Base-by-base conservation (phyloP, 2,797 vertebrate species). In the Amphiprion clarkii region DNA sequence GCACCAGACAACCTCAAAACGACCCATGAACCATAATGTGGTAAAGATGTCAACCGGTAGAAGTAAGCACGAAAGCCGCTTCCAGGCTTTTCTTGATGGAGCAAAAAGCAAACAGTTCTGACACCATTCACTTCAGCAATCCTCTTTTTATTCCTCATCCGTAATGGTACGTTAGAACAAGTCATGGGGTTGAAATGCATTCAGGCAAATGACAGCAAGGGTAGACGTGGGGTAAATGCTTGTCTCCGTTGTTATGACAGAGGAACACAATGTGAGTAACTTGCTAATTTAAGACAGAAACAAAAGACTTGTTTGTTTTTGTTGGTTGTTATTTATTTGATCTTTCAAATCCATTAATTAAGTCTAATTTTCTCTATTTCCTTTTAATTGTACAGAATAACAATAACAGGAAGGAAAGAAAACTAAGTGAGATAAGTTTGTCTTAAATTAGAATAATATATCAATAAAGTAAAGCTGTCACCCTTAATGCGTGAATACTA, bases 41-140 rank as follows among this genome's bases (percentile, higher is more conserved):
- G 81, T 80, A 58, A 89, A 86, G 80, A 87, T 84, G 87, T 84
- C 81, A 85, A 74, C 80, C 13, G 58, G 76, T 83, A 72, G 66
- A 81, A 13, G 19, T 19, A 21, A 60, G 72, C 76, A 57, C 5
- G 3, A 60, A 80, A 76, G 67, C 54, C 1, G 78, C 78, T 87
- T 42, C 42, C 14, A 71, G 83, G 79, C 83, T 75, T 81, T 83
- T 81, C 59, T 73, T 87, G 83, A 85, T 77, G 68, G 81, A 74
- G 81, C 73, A 84, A 84, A 84, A 88, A 80, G 65, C 74, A 81
- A 87, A 81, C 74, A 58, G 66, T 73, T 86, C 81, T 85, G 86
- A 85, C 85, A 85, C 57, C 63, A 42, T 74, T 83, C 75, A 74
- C 60, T 81, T 84, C 39, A 71, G 59, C 73, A 78, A 67, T 76